phyloP scores from a whole-genome alignment of 2,888 invertebrate genomes.

The Ophraella communa region DNA sequence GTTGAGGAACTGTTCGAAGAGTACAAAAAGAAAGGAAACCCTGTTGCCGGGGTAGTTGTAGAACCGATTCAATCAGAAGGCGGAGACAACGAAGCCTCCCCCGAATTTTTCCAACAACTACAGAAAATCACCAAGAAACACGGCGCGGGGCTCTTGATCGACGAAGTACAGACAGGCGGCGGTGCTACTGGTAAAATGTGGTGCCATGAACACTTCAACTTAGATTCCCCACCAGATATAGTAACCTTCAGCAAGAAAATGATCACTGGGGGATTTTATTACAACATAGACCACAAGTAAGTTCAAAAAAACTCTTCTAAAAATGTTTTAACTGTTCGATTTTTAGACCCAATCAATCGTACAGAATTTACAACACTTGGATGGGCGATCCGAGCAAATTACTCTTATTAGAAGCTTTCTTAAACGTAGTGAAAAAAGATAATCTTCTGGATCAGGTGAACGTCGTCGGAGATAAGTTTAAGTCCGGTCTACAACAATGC shows the following conservation, averaged over 20 bases:
- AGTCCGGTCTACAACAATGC: conserved; percentile 67
- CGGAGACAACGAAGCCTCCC: conserved; percentile 93
- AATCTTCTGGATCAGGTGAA: conserved; percentile 79
- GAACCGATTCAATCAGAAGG: conserved; percentile 99
- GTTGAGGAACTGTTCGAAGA: conserved; percentile 77
- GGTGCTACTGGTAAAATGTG: conserved; percentile 98
- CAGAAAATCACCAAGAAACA: conserved; percentile 81
- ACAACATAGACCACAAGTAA: conserved; percentile 75
- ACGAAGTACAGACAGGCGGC: conserved; percentile 98
- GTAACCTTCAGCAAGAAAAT: conserved; percentile 99
- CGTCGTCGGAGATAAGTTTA: conserved; percentile 72
- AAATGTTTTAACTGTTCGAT: background rate
- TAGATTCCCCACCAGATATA: conserved; percentile 86
- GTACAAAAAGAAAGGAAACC: conserved; percentile 72
- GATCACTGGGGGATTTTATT: conserved; percentile 94
- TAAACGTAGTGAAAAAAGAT: conserved; percentile 83
- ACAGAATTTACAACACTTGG: conserved; percentile 98
- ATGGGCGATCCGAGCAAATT: conserved; percentile 98
- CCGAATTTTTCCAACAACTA: conserved; percentile 86
- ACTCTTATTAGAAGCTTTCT: conserved; percentile 81
- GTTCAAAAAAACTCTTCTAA: conserved; percentile 27
- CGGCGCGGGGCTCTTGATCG: conserved; percentile 83
- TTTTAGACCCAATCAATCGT: conserved; percentile 74
- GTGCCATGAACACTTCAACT: conserved; percentile 93
- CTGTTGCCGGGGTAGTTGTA: conserved; percentile 90